Percentiles rank a stretch among this genome's conserved stretches.
phyloP scores from a whole-genome alignment of 2,797 vertebrate genomes.

The Sebastes variabilis region DNA sequence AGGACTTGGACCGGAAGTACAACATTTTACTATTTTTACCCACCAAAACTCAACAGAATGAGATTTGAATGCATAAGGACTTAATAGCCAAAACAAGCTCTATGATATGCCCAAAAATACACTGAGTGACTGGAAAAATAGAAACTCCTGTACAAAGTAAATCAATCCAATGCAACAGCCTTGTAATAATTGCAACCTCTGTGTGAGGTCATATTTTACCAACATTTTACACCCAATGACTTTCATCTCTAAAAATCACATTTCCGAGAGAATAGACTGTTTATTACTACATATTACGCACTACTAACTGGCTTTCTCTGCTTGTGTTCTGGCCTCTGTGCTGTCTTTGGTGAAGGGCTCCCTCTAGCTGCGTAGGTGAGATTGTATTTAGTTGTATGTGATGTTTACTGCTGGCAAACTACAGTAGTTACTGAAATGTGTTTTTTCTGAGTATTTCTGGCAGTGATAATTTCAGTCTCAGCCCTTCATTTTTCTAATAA shows the following conservation, averaged over 20 bases:
- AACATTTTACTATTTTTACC: too few species aligned
- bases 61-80: too few species aligned
- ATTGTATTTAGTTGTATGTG: background rate
- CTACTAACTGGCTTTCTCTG: background rate
- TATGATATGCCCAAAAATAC: too few species aligned
- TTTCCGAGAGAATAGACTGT: fast-evolving
- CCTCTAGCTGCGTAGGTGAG: background rate
- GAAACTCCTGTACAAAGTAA: too few species aligned
- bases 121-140: too few species aligned
- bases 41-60: too few species aligned
- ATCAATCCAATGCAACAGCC: background rate
- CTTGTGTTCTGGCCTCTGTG: background rate
- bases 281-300: background rate
- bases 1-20: too few species aligned
- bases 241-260: background rate
- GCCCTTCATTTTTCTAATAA: background rate
- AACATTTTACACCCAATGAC: background rate
- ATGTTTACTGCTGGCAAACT: background rate
- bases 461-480: background rate
- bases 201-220: background rate
- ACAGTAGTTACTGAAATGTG: background rate
- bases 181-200: background rate
- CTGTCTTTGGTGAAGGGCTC: background rate
- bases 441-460: background rate
- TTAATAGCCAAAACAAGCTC: too few species aligned